Base-by-base conservation (phyloP, 2,888 invertebrate species). In the Acrocyrtus sp. region DNA sequence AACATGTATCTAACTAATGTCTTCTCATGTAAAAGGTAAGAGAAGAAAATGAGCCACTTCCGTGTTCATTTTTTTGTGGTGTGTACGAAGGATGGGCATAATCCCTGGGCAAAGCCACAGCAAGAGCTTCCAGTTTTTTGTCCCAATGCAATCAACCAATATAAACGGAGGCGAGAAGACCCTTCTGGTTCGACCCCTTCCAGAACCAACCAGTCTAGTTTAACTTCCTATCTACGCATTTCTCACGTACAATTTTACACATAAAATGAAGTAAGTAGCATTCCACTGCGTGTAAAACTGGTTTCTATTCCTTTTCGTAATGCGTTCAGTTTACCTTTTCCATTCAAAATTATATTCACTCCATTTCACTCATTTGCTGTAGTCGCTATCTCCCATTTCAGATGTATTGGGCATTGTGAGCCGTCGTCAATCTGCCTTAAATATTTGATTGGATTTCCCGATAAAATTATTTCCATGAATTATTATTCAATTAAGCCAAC, bases 171-270 rank as follows among this genome's bases (percentile, higher is more conserved):
- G 10, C 6, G 3, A 19, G 27, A 53, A 67, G 51, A 43, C 67
- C 58, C 43, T 67, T 50, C 53, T 43, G 65, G 67, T 15, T 67
- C 67, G 67, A 67, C 67, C 67, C 67, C 67, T 60, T 67, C 58
- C 58, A 51, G n/a, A 51, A 60, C 51, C 58, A 60, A 27, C 67
- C 67, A 67, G 58, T 67, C 67, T 67, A 60, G 39, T 66, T 66
- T 43, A 53, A 67, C 58, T 51, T 60, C 67, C 56, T 50, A 39
- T 34, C 34, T 34, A 34, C 34, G 34, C 34, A 34, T 34, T 34
- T 34, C 34, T 34, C 34, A 34, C 34, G 34, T 34, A 34, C 34
- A 34, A 34, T 34, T n/a, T 34, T 34, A 34, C 34, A 34, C 34
- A 34, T 12, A 34, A 34, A 34, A 34, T 34, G 34, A 34, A 34